A percentile compares a stretch with the other conserved stretches of the same genome.
Evolutionary conservation across 2,888 invertebrate species (phyloP).

Genomic region (Iphiclides podalirius): DNA sequence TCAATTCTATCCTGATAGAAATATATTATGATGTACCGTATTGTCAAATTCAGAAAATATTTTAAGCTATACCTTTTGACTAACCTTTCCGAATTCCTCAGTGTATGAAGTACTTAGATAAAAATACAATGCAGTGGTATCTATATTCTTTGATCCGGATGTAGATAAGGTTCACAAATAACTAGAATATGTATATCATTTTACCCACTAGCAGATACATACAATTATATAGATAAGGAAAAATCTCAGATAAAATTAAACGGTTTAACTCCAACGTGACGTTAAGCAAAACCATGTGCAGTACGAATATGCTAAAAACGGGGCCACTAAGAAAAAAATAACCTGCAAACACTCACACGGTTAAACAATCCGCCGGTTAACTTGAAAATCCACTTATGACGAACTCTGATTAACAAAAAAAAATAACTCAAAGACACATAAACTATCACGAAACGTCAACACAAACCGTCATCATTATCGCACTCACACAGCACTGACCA

Average conservation of each 20-base stretch:
- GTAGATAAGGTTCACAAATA: constrained; percentile 13
- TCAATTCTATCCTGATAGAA: no score
- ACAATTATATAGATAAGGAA: not conserved
- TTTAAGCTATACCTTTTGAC: no score
- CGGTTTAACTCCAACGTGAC: no score
- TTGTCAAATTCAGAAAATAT: no score
- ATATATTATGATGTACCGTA: no score
- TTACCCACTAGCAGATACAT: constrained; percentile 8
- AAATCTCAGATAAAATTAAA: constrained; percentile 9
- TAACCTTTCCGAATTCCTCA: no score
- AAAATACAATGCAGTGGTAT: no score
- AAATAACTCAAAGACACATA: constrained; percentile 28
- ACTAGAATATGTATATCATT: no score
- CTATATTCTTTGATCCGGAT: no score
- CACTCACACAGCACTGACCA: constrained; percentile 44
- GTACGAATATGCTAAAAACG: constrained; percentile 8
- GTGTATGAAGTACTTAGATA: no score
- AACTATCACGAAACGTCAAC: constrained; percentile 46
- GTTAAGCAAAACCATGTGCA: not conserved
- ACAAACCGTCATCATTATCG: constrained; percentile 51
- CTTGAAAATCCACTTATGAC: constrained; percentile 51
- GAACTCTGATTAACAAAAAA: constrained; percentile 30
- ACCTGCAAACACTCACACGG: constrained; percentile 34
- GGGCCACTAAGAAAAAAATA: constrained; percentile 19
- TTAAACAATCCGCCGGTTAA: constrained; percentile 44